Evolutionary conservation across 2,888 invertebrate species (phyloP), one percentile per base, ranked within the genome.

Genomic region (Esperia sulphurella): DNA sequence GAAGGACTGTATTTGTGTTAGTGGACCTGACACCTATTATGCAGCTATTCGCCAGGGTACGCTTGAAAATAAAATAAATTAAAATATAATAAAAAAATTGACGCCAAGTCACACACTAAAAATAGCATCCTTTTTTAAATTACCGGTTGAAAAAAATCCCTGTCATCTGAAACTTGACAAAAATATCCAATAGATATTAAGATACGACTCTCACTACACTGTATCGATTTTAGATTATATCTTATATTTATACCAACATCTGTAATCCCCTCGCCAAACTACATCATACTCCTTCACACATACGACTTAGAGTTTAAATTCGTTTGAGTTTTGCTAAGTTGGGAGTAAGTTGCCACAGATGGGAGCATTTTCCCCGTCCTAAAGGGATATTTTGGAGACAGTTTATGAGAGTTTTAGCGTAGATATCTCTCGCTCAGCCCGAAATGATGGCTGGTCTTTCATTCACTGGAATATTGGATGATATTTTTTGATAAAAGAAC

Each of bases 371-470:
- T 50, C 52, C 31, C 12, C 46, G 59, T 57, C 61, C 61, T 60
- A 55, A 62, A 65, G 52, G 62, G 68, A 66, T 66, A 67, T 68
- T 71, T 66, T 58, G 59, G 54, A 51, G 68, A 62, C 61, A 68
- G 60, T 72, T 72, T 73, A 73, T 64, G 66, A 63, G 52, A 66
- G 54, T 62, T 71, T 67, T 62, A 61, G 65, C 64, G 30, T n/a
- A 44, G 38, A 45, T 69, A 69, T 69, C 66, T 66, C 45, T 47
- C 28, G 54, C 12, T 39, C 38, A 39, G 44, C 14, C 45, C 7
- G 28, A 45, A 35, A 43, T 44, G 44, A 44, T 44, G 21, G 37
- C 38, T 37, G 35, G 35, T 13, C 14, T 44, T 28, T 8, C 43
- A 21, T 43, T 43, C 10, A 43, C 14, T n/a, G 10, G 14, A 43